phyloP scores from a whole-genome alignment of 2,113 vertebrate genomes.

The Pongo abelii region DNA sequence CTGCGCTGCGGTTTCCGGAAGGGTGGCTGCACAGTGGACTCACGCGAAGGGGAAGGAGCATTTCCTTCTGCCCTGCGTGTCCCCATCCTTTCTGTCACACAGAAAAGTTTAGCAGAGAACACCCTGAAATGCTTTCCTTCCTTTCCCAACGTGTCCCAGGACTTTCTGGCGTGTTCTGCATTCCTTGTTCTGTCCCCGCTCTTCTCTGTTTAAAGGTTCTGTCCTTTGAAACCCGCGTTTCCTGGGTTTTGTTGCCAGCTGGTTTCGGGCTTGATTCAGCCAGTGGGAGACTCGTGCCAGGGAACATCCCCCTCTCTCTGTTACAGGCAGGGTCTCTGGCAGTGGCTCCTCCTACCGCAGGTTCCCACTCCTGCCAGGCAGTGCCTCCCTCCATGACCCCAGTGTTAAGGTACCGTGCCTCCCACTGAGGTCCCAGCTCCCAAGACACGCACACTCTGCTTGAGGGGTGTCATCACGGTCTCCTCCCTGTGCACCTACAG shows the following conservation, averaged over 20 bases:
- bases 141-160: too few relatives aligned
- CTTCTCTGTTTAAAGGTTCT: neutral
- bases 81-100: neutral
- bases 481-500: rapidly evolving
- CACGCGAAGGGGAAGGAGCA: too few relatives aligned
- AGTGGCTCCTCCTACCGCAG: neutral
- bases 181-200: neutral
- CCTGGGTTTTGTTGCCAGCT: neutral
- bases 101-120: neutral
- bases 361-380: neutral
- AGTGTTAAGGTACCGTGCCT: neutral
- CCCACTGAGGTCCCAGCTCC: neutral
- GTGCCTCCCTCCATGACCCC: neutral
- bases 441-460: too few relatives aligned
- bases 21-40: too few relatives aligned
- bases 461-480: rapidly evolving
- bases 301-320: too few relatives aligned
- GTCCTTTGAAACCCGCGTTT: neutral
- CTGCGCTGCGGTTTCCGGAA: rapidly evolving
- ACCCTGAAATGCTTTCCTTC: too few relatives aligned
- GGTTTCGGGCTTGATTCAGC: neutral
- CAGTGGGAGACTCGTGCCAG: neutral
- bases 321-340: neutral
- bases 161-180: too few relatives aligned
- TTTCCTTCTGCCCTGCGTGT: rapidly evolving